Conservation (phyloP, 2,888 invertebrate genomes). For the Drosophila diplacantha region DNA sequence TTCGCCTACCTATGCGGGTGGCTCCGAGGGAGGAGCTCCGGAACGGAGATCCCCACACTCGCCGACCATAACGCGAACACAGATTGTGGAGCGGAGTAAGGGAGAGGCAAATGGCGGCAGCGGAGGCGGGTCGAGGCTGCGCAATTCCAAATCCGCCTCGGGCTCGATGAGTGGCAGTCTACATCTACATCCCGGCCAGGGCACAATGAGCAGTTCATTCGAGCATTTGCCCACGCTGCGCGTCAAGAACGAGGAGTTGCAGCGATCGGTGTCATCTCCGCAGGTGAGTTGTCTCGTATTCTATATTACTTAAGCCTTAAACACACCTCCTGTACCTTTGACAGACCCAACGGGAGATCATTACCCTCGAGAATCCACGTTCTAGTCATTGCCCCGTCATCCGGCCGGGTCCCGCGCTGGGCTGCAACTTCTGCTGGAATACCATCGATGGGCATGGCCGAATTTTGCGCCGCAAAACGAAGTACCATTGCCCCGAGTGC, state of each 20-base stretch:
- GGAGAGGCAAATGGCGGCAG: slow-evolving; percentile 38
- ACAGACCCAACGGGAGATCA: slow-evolving; percentile 78
- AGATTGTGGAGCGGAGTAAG: slow-evolving; percentile 25
- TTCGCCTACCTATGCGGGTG: slow-evolving; percentile 67
- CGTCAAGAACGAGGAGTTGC: slow-evolving; percentile 81
- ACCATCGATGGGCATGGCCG: slow-evolving; percentile 90
- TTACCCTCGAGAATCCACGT: slow-evolving; percentile 79
- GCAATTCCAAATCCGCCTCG: slow-evolving; percentile 70
- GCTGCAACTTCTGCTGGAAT: slow-evolving; percentile 95
- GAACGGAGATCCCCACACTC: slow-evolving; percentile 59
- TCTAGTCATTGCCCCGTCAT: slow-evolving; percentile 91
- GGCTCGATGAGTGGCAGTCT: slow-evolving; percentile 49
- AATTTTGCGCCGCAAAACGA: slow-evolving; percentile 90
- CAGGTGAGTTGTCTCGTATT: slow-evolving; percentile 77
- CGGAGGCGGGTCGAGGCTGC: slow-evolving; percentile 62
- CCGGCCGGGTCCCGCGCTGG: slow-evolving; percentile 89
- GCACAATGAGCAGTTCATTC: slow-evolving; percentile 73
- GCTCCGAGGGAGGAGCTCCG: slow-evolving; percentile 51
- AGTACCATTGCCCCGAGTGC: slow-evolving; percentile 93
- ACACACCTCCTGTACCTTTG: slow-evolving; percentile 5
- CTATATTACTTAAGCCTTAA: too few species aligned
- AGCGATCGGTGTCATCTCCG: slow-evolving; percentile 81
- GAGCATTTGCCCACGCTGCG: slow-evolving; percentile 78
- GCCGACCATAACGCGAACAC: slow-evolving; percentile 26
- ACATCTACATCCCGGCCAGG: slow-evolving; percentile 59